phyloP scores from a whole-genome alignment of 2,888 invertebrate genomes.

The Crepidodera aurea region DNA sequence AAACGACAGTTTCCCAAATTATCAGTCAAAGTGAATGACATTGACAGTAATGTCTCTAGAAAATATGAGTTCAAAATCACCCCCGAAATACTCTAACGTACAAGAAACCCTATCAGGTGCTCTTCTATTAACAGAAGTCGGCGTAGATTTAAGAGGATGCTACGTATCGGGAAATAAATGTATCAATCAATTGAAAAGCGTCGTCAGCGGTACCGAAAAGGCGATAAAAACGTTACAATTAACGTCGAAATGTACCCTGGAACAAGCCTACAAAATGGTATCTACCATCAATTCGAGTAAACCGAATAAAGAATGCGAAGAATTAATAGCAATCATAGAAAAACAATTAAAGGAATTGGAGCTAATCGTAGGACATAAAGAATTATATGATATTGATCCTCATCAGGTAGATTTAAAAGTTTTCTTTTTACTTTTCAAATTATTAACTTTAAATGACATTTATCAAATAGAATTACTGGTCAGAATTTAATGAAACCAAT shows the following conservation, averaged over 20 bases:
- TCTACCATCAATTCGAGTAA: constrained; percentile 36
- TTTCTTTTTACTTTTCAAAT: too few species aligned
- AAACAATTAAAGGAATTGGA: constrained; percentile 16
- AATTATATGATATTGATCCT: not conserved
- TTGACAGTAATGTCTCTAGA: constrained; percentile 22
- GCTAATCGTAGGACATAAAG: constrained; percentile 4
- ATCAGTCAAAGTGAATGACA: constrained; percentile 19
- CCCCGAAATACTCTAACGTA: not conserved
- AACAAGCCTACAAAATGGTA: constrained; percentile 56
- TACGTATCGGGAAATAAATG: constrained; percentile 58
- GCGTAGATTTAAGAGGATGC: constrained; percentile 59
- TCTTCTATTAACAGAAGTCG: constrained; percentile 58
- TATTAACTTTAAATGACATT: too few species aligned
- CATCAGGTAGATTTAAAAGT: constrained; percentile 14
- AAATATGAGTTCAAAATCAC: constrained; percentile 15
- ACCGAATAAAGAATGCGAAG: constrained; percentile 18
- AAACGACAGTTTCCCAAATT: not conserved
- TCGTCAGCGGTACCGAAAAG: constrained; percentile 56
- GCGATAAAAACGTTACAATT: constrained; percentile 55
- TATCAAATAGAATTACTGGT: too few species aligned
- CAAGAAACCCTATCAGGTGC: constrained; percentile 39
- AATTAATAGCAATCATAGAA: constrained; percentile 14
- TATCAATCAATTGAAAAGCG: constrained; percentile 55
- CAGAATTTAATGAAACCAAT: too few species aligned
- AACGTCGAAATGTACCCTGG: constrained; percentile 55